These are phyloP conservation scores for Podarcis cretensis DNA, from an alignment of 2,113 vertebrate species.

Conservation along the genomic window DNA sequence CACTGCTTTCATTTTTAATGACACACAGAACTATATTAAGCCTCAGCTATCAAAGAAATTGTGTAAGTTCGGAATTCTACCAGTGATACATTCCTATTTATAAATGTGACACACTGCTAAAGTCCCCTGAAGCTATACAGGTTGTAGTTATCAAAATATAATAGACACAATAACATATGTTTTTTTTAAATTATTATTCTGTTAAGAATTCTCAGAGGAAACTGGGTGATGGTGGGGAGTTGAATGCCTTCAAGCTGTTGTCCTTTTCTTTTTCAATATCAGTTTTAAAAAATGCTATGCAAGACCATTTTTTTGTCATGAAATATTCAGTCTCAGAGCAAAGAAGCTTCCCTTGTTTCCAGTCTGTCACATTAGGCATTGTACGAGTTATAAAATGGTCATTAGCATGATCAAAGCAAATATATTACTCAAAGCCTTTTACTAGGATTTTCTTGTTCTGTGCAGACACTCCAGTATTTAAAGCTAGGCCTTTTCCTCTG, in stretches of 20 bases:
- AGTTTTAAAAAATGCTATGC: neutral
- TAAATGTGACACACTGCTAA: neutral
- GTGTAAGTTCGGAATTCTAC: neutral
- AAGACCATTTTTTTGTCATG: neutral
- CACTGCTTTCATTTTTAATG: neutral
- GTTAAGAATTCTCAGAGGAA: conserved; percentile 11
- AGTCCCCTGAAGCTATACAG: neutral
- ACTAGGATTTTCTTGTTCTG: neutral
- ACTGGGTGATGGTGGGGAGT: neutral
- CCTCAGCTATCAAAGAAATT: neutral
- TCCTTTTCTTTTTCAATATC: neutral
- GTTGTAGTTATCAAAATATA: conserved; percentile 10
- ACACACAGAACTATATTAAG: conserved; percentile 1
- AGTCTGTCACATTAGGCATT: conserved; percentile 2
- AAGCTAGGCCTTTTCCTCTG: neutral
- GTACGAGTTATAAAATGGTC: conserved; percentile 19
- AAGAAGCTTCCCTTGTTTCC: neutral
- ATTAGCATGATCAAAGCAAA: conserved; percentile 25
- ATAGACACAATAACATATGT: neutral
- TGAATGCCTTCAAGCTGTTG: neutral
- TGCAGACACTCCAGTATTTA: neutral
- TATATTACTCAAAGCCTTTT: conserved; percentile 14
- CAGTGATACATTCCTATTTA: neutral
- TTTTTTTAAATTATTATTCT: neutral
- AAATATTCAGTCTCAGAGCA: conserved; percentile 4